Evolutionary conservation across 2,113 vertebrate species (phyloP), one percentile per base, ranked within the genome.

Genomic region (Gymnarchus niloticus): DNA sequence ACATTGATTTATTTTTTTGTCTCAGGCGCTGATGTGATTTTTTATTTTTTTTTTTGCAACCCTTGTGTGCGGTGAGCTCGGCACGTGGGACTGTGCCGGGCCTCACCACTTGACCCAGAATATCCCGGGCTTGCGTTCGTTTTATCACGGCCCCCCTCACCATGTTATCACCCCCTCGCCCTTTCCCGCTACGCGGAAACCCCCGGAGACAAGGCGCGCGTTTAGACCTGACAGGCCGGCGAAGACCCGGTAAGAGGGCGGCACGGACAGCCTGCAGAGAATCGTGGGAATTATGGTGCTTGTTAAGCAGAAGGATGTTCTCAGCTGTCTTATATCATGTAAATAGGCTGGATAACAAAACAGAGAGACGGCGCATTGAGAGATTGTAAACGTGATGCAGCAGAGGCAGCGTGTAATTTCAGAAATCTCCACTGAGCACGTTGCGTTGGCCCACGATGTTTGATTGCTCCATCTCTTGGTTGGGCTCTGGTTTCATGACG

Each of bases 1-100:
- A 84, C 19, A 76, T n/a, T 91, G 84, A 88, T 87, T 76, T 54
- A 87, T 88, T 59, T 86, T 86, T 41, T 33, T 48, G 9, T 82
- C 52, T 85, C 49, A 28, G 28, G 37, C 54, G 25, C 44, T 56
- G 57, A n/a, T 65, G 5, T 14, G 52, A 6, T 54, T 54, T 76
- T 46, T 44, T 8, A 51, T 57, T 59, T 84, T 41, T 56, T 37
- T 28, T 17, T 28, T 21, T 17, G n/a, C 2, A 25, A 7, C 19
- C 23, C 25, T 17, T 65, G 59, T n/a, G 2, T 6, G 59, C 2
- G 59, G 2, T 8, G n/a, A 2, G 59, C 4, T n/a, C 7, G 25
- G 3, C 41, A 46, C 48, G 51, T n/a, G 6, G 80, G 51, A 25
- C 56, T 61, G 10, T 21, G 52, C 7, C 61, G 41, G 37, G 46